A percentile compares a stretch with the other conserved stretches of the same genome.
phyloP scores from a whole-genome alignment of 2,113 vertebrate species.

The Phrynosoma platyrhinos region DNA sequence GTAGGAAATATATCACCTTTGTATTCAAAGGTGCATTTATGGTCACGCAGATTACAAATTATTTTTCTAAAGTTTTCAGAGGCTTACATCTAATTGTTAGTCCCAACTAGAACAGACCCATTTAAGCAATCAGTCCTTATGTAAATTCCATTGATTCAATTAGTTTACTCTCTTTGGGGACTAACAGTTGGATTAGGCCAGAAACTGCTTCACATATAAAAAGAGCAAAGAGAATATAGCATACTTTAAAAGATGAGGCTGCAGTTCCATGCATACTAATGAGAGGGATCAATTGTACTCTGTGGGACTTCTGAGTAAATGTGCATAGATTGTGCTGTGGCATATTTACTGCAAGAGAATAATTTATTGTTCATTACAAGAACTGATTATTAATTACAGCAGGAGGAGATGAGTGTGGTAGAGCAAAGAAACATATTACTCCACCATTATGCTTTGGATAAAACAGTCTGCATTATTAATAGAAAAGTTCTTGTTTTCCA shows the following conservation, averaged over 20 bases:
- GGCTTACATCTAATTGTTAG: background rate
- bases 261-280: background rate
- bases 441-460: background rate
- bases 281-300: background rate
- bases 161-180: no score
- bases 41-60: background rate
- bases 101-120: no score
- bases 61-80: background rate
- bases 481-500: background rate
- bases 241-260: background rate
- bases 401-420: background rate
- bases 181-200: background rate
- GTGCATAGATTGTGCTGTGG: background rate
- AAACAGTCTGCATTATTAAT: background rate
- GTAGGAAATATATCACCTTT: background rate
- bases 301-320: background rate
- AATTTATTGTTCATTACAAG: background rate
- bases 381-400: background rate
- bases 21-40: background rate
- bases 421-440: background rate
- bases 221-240: background rate
- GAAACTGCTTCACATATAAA: background rate
- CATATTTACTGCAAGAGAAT: background rate
- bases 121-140: no score
- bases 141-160: no score